phyloP scores from a whole-genome alignment of 2,797 vertebrate species.

The Malurus leucopterus region DNA sequence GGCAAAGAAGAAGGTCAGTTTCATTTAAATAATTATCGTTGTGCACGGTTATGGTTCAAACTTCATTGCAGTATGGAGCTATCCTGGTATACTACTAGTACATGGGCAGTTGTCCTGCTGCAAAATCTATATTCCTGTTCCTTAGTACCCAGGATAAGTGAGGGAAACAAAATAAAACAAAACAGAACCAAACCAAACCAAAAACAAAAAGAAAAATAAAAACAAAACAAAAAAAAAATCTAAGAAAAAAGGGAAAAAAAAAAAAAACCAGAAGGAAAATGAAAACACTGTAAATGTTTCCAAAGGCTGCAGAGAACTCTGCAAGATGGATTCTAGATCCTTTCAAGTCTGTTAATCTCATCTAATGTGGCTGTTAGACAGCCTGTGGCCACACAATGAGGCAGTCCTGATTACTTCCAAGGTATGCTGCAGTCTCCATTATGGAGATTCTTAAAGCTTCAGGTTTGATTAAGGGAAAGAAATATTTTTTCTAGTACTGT shows the following conservation, averaged over 20 bases:
- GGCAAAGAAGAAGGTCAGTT: constrained; percentile 4
- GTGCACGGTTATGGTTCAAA: background rate
- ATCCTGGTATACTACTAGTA: background rate
- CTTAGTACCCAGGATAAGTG: background rate
- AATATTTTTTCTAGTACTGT: background rate
- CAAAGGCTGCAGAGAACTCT: background rate
- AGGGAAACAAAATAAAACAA: background rate
- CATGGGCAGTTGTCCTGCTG: background rate
- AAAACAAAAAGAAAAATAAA: no score
- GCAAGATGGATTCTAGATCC: background rate
- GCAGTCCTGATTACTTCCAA: background rate
- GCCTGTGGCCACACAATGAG: background rate
- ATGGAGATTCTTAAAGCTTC: background rate
- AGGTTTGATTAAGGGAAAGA: background rate
- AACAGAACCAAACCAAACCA: no score
- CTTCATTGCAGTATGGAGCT: background rate
- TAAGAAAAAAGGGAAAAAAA: no score
- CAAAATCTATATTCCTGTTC: background rate
- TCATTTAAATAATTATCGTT: constrained; percentile 21
- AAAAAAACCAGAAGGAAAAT: no score
- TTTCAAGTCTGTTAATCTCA: background rate
- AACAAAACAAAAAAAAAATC: no score
- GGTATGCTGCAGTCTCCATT: background rate
- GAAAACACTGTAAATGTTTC: background rate
- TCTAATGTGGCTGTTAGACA: rapidly evolving